Base-by-base conservation (phyloP, 2,113 vertebrate genomes). In the Paracanthobrama guichenoti region DNA sequence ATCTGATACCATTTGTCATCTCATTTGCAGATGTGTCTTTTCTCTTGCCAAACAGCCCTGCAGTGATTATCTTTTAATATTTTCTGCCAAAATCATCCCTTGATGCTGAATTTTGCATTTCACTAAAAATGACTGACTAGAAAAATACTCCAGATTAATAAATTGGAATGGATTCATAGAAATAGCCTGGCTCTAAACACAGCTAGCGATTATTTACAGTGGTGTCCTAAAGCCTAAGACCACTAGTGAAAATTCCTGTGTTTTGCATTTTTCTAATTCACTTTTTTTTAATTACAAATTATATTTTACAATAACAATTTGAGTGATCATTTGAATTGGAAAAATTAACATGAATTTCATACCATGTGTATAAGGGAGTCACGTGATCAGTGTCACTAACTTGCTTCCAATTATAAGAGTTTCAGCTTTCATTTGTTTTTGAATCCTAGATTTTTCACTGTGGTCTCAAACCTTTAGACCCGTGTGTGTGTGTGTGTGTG, bases 31-130 rank as follows among this genome's bases (percentile, higher is more conserved):
- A 81, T 81, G 18, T 80, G n/a, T 81, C 28, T 39, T 14, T 71
- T 81, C 48, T 81, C 66, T 71, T 81, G 79, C 79, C 79, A 81
- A 69, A 35, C 46, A 53, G 16, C 48, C 44, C 22, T 71, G 26
- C 31, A 24, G 79, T 81, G 20, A 39, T 81, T 81, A 81, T 39
- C 12, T 55, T 42, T n/a, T 42, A 82, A 55, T 81, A 16, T 20
- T n/a, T 57, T 71, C 48, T n/a, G 48, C 46, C 80, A 82, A n/a
- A 14, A 26, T 31, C 8, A 53, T 53, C 73, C 48, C 48, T 53
- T 50, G 26, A 53, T 16, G 48, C 14, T 53, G 26, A 53, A 53
- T 28, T 75, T 31, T 16, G 24, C 9, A 28, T 75, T 66, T 48
- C 18, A 80, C 39, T 18, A 31, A 16, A 13, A 26, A 18, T 28